Evolutionary conservation across 2,888 invertebrate species (phyloP).

Genomic region (Epinotia bilunana): DNA sequence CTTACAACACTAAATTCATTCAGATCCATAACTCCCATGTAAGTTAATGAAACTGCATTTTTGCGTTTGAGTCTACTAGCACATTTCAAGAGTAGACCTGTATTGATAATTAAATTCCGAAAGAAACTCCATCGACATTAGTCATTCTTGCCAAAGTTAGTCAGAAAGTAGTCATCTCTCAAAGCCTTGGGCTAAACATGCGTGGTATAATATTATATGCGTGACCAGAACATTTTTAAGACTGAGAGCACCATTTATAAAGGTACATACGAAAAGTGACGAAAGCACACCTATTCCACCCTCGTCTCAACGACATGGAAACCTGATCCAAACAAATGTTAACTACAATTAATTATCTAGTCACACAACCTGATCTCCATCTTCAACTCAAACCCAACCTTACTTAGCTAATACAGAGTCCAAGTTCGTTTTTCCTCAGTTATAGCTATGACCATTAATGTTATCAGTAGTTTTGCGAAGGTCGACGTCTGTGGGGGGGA

Average conservation of each 20-base stretch:
- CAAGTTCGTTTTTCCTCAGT: not conserved
- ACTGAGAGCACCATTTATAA: not conserved
- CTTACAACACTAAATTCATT: too few relatives aligned
- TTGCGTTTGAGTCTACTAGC: too few relatives aligned
- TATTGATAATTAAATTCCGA: too few relatives aligned
- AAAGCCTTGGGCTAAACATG: too few relatives aligned
- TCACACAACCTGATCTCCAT: conserved; percentile 23
- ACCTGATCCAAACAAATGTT: conserved; percentile 42
- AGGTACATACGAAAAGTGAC: not conserved
- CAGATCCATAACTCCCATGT: too few relatives aligned
- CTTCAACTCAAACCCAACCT: not conserved
- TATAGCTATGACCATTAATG: conserved; percentile 49
- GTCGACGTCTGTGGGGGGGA: conserved; percentile 46
- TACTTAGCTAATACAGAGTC: not conserved
- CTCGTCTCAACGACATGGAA: conserved; percentile 36
- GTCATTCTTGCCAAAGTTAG: too few relatives aligned
- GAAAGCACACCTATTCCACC: conserved; percentile 19
- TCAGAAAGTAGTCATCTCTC: too few relatives aligned
- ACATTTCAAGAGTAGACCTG: too few relatives aligned
- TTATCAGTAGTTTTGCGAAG: conserved; percentile 61
- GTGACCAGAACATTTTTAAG: not conserved
- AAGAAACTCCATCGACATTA: too few relatives aligned
- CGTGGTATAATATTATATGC: too few relatives aligned
- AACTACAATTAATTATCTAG: conserved; percentile 39
- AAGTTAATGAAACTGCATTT: too few relatives aligned